Evolutionary conservation across 2,888 invertebrate species (phyloP), one percentile per base, ranked within the genome.

Genomic region (Andrena bicolor): DNA sequence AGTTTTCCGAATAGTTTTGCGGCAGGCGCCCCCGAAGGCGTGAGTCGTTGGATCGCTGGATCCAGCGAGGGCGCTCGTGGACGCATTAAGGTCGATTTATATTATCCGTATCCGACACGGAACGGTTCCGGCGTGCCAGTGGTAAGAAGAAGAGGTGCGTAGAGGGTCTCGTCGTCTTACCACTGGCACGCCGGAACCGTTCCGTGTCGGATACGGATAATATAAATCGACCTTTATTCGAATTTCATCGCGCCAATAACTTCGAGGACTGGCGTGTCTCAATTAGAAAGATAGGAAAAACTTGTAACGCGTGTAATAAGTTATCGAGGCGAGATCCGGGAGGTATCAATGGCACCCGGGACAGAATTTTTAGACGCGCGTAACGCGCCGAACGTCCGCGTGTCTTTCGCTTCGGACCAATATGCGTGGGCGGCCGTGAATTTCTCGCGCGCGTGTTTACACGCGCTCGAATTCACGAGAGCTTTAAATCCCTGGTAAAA

Each of bases 1-100:
- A 85, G 86, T 86, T 85, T 83, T 76, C 80, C 69, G 65, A 85
- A 85, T 71, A 84, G 84, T 84, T 80, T 75, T 63, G 61, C 73
- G 77, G 73, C 84, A 77, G 70, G 74, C 76, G 63, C 56, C 69
- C 58, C 63, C 30, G 32, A 64, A 73, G 61, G 71, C 71, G 72
- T 69, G 65, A 79, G 68, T 74, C 63, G 80, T 71, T 71, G 63
- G 65, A 69, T 69, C 76, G 73, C 10, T 73, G 68, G 71, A 80
- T 74, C 69, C 56, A 41, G 51, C 61, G 82, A 75, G 71, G 80
- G 77, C 61, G 64, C 49, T 60, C 26, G 78, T 65, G 66, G 63
- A 61, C 70, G 72, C 26, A 26, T 83, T 83, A n/a, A n/a, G n/a
- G n/a, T n/a, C n/a, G n/a, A n/a, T n/a, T n/a, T n/a, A n/a, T n/a